A percentile compares a stretch with the other conserved stretches of the same genome.
Conservation (phyloP, 2,888 invertebrate species). For the Pandemis heparana region DNA sequence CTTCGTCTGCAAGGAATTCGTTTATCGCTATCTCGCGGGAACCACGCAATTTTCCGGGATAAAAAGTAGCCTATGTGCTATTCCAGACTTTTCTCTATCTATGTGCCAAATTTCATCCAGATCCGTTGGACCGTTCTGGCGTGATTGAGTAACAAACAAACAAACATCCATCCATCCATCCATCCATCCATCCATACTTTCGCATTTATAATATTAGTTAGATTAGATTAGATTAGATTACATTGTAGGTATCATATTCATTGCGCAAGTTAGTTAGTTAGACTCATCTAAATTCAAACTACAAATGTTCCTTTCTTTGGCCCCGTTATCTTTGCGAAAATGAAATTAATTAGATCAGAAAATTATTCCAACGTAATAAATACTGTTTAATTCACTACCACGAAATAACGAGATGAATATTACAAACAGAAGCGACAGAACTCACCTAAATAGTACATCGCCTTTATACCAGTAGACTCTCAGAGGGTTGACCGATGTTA, state of each 20-base stretch:
- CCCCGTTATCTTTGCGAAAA: background rate
- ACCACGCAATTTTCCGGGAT: no score
- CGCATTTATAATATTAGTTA: no score
- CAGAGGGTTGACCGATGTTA: slow-evolving; percentile 96
- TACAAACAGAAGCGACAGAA: slow-evolving; percentile 21
- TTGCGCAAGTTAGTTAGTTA: background rate
- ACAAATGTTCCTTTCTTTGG: background rate
- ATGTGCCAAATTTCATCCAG: no score
- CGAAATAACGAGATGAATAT: slow-evolving; percentile 3
- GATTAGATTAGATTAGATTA: no score
- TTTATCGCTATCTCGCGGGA: no score
- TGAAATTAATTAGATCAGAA: slow-evolving; percentile 27
- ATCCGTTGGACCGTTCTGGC: no score
- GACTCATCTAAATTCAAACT: background rate
- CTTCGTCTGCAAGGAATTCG: no score
- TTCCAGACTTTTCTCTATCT: no score
- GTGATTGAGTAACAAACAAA: no score
- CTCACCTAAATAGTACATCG: slow-evolving; percentile 94
- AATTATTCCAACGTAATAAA: slow-evolving; percentile 33
- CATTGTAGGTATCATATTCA: background rate
- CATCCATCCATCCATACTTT: no score
- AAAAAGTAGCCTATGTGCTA: no score
- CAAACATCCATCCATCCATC: no score
- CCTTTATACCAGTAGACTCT: slow-evolving; percentile 95
- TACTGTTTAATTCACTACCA: slow-evolving; percentile 37